Percentiles rank a stretch among this genome's conserved stretches.
Evolutionary conservation across 2,113 vertebrate species (phyloP).

Genomic region (Gavialis gangeticus): DNA sequence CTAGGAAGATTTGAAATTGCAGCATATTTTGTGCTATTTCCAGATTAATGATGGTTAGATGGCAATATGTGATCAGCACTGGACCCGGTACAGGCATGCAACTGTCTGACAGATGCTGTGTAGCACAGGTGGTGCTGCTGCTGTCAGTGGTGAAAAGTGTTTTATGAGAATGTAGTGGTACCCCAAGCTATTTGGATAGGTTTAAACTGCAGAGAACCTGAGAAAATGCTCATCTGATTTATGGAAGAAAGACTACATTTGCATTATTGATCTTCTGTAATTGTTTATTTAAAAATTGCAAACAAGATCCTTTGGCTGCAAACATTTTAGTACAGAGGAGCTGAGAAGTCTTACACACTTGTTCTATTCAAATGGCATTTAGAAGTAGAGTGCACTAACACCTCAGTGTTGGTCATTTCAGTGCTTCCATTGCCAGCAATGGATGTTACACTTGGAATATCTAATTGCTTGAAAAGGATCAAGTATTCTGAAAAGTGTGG

Average conservation of each 20-base stretch:
- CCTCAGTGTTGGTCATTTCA: not conserved
- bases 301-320: not conserved
- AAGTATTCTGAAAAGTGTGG: conserved; percentile 49
- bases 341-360: not conserved
- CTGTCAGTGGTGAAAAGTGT: not conserved
- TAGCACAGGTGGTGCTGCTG: not conserved
- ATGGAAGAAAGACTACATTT: not conserved
- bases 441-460: conserved; percentile 7
- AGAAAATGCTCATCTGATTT: not conserved
- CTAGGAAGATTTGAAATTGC: not conserved
- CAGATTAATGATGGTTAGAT: not conserved
- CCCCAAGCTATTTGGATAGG: not conserved
- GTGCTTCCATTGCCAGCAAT: conserved; percentile 61
- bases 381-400: not conserved
- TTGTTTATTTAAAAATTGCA: conserved; percentile 65
- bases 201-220: not conserved
- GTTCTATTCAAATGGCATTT: not conserved
- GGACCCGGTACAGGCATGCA: not conserved
- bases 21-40: not conserved
- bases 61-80: not conserved
- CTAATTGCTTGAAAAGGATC: conserved; percentile 8
- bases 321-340: conserved; percentile 19
- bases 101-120: not conserved
- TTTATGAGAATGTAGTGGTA: not conserved
- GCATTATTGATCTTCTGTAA: not conserved